Conservation (phyloP, 2,113 vertebrate genomes). For the Peromyscus polionotus region DNA sequence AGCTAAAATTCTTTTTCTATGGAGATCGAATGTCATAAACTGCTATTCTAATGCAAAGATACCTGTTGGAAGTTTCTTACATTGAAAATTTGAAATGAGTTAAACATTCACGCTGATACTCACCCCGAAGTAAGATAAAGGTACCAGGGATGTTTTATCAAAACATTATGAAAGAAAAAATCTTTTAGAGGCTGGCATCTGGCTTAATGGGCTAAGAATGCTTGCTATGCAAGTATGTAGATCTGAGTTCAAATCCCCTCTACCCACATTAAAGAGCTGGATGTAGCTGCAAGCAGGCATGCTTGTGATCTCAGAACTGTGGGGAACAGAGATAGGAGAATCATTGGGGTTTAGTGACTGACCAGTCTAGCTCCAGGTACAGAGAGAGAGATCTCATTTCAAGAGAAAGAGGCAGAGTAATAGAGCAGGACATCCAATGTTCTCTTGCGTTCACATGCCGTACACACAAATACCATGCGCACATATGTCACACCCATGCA, state of each 20-base stretch:
- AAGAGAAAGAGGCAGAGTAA: neutral
- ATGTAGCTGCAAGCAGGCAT: neutral
- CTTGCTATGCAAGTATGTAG: neutral
- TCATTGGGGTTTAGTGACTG: neutral
- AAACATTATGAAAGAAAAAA: neutral
- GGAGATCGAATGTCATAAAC: neutral
- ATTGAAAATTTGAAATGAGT: neutral
- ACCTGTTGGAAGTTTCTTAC: neutral
- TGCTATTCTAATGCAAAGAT: neutral
- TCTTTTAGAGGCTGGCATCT: neutral
- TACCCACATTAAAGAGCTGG: neutral
- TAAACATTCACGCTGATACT: neutral
- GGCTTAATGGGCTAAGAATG: neutral
- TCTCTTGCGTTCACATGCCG: neutral
- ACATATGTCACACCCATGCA: neutral
- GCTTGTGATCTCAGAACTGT: neutral
- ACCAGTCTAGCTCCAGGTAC: neutral
- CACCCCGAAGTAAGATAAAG: neutral
- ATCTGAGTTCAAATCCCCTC: neutral
- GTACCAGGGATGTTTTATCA: neutral
- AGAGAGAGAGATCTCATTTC: neutral
- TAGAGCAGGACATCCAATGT: neutral
- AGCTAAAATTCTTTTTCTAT: neutral
- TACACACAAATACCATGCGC: neutral
- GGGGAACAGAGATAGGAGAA: neutral